A percentile compares a stretch with the other conserved stretches of the same genome.
These are phyloP conservation scores for Phyllostomus hastatus DNA, from an alignment of 2,113 vertebrate species.

Conservation along the genomic window DNA sequence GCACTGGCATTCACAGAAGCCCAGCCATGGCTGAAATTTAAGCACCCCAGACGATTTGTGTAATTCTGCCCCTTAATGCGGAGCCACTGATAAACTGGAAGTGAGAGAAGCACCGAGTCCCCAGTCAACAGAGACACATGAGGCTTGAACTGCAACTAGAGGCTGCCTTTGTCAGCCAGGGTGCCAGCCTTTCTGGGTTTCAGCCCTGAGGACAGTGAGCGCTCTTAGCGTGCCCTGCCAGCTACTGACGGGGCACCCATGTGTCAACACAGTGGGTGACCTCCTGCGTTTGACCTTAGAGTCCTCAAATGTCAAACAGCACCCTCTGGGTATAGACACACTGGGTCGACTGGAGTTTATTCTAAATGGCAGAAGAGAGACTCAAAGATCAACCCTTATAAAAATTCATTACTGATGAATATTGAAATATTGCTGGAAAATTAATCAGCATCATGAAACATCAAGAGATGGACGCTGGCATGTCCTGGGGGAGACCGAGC, in stretches of 20 bases:
- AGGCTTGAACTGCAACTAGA: background rate
- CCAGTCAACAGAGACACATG: background rate
- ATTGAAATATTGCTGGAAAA: constrained; percentile 72
- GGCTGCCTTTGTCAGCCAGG: background rate
- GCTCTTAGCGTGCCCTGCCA: background rate
- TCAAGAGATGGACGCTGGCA: constrained; percentile 52
- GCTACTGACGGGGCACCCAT: background rate
- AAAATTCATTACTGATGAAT: constrained; percentile 78
- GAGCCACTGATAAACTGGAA: background rate
- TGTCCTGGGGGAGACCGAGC: constrained; percentile 6
- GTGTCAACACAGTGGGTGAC: background rate
- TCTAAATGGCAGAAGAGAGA: constrained; percentile 39
- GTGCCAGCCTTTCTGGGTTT: background rate
- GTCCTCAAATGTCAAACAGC: constrained; percentile 58
- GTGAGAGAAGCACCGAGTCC: background rate
- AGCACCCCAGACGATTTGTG: background rate
- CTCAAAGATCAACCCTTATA: constrained; percentile 72
- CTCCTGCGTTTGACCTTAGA: constrained; percentile 52
- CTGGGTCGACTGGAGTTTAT: constrained; percentile 23
- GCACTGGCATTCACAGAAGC: background rate
- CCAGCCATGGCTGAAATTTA: background rate
- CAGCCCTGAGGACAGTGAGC: background rate
- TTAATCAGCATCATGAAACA: constrained; percentile 67
- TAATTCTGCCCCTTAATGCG: background rate
- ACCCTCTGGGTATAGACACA: constrained; percentile 22